Evolutionary conservation across 2,797 vertebrate species (phyloP).

Genomic region (Syndactyla subalaris): DNA sequence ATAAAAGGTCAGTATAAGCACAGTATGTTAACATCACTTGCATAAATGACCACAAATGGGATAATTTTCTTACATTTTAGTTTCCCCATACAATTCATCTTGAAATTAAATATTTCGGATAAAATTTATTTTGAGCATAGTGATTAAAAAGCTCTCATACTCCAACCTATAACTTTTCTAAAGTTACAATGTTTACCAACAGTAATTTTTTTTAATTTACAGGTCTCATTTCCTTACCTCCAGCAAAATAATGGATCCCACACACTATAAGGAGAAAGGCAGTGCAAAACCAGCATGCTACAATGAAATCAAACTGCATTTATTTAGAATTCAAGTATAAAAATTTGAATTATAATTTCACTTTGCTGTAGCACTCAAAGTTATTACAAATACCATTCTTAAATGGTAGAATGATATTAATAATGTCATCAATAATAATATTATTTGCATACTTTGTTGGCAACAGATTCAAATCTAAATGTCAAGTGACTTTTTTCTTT

Average conservation of each 20-base stretch:
- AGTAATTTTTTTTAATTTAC: neutral
- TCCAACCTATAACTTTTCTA: neutral
- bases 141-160: neutral
- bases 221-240: neutral
- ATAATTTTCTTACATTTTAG: neutral
- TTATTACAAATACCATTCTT: neutral
- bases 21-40: neutral
- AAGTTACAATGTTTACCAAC: neutral
- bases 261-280: neutral
- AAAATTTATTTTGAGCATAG: neutral
- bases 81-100: neutral
- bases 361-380: neutral
- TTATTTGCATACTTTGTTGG: neutral
- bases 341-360: neutral
- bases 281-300: neutral
- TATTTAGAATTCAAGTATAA: neutral
- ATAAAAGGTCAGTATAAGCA: neutral
- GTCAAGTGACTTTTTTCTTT: neutral
- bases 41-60: neutral
- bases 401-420: neutral
- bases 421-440: neutral
- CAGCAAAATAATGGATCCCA: neutral
- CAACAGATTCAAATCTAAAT: neutral
- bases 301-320: neutral
- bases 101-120: neutral